Evolutionary conservation across 2,797 vertebrate genomes (phyloP), one percentile per base, ranked within the genome.

Genomic region (Xiphophorus birchmanni): DNA sequence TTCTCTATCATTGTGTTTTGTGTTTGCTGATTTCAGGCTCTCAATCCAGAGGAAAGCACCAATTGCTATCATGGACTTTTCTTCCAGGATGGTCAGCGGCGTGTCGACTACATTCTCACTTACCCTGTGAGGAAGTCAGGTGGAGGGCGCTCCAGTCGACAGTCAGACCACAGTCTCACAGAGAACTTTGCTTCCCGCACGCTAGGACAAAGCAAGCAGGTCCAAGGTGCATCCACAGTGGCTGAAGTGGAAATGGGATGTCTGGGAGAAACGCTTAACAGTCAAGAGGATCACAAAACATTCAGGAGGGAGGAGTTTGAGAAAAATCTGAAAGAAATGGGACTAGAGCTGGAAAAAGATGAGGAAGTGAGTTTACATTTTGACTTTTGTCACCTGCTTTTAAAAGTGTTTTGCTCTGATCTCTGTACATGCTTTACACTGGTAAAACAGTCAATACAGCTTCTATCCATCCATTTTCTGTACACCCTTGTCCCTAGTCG

Each of bases 61-160:
- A 91, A 89, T 73, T 97, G 96, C 92, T 97, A 96, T 54, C 96
- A 96, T 0, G 98, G 98, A 75, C 95, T 98, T 42, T 99, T 97
- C 94, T 98, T 99, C 93, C 90, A 96, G 79, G 98, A 99, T 0
- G 98, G 98, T 48, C 95, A 96, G 90, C 96, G 97, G n/a, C 97
- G 95, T 11, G 97, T 99, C 32, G 98, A 99, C 90, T 99, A 98
- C 26, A 94, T 99, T 87, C 94, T 99, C 72, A 97, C 97, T 29
- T 99, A 98, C 91, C 96, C 96, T 1, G 94, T 98, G 89, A 99
- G 99, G 94, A 97, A 97, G 92, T 92, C 95, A 0, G 89, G 95
- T 0, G 82, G 90, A 0, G 87, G 93, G 0, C 93, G 92, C 83
- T 95, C 95, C 72, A 92, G 82, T 75, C 92, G 95, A 0, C 96